A percentile compares a stretch with the other conserved stretches of the same genome.
These are phyloP conservation scores for Pantelozetes paolii DNA, from an alignment of 2,888 invertebrate genomes.

Conservation along the genomic window DNA sequence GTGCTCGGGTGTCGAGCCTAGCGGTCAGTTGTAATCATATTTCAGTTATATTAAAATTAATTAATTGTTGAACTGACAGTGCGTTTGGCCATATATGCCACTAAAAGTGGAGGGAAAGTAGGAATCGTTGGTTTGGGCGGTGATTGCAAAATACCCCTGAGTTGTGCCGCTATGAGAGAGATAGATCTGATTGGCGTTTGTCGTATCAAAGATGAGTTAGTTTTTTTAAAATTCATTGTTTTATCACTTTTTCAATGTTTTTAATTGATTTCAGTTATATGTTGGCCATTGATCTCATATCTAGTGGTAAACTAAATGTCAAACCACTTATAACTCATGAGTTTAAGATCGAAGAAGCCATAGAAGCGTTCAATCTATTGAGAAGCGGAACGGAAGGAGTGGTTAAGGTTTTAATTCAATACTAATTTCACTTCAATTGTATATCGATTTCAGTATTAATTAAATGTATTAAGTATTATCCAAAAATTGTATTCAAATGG, in stretches of 20 bases:
- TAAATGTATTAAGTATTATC: too few species aligned
- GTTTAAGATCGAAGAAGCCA: constrained; percentile 47
- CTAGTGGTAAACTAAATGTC: constrained; percentile 46
- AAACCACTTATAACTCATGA: constrained; percentile 47
- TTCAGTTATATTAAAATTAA: constrained; percentile 66
- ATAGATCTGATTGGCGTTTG: constrained; percentile 40
- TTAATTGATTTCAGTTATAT: constrained; percentile 45
- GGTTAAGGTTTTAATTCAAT: constrained; percentile 39
- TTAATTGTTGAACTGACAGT: constrained; percentile 42
- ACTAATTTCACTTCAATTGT: neutral
- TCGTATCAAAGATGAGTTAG: constrained; percentile 17
- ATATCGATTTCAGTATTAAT: too few species aligned
- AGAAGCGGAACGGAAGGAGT: constrained; percentile 36
- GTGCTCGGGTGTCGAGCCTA: constrained; percentile 79
- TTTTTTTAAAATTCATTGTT: too few species aligned
- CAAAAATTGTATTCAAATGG: too few species aligned
- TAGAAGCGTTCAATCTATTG: constrained; percentile 52
- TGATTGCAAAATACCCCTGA: constrained; percentile 39
- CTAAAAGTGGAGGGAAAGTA: constrained; percentile 39
- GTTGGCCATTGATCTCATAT: constrained; percentile 45
- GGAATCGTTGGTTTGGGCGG: constrained; percentile 43
- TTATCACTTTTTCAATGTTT: neutral
- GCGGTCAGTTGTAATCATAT: constrained; percentile 57
- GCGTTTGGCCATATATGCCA: constrained; percentile 63
- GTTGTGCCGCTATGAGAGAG: constrained; percentile 40